These are phyloP conservation scores for Neotragus moschatus DNA, from an alignment of 2,113 vertebrate genomes.

Conservation along the genomic window DNA sequence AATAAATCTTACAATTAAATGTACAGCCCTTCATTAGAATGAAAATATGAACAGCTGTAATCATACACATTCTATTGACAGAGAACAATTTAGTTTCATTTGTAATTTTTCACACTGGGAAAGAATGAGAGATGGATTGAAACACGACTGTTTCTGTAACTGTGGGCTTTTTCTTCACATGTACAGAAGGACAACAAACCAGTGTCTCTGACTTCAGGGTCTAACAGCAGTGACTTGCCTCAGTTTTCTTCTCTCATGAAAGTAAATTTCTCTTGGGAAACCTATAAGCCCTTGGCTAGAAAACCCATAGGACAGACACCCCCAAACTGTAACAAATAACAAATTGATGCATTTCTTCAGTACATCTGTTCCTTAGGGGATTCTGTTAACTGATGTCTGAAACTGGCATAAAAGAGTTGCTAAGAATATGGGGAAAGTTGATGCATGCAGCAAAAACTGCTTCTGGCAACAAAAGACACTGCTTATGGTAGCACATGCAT, in stretches of 20 bases:
- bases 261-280: slow-evolving; percentile 79
- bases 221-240: slow-evolving; percentile 72
- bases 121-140: slow-evolving; percentile 73
- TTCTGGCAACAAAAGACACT: slow-evolving; percentile 24
- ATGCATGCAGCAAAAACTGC: slow-evolving; percentile 60
- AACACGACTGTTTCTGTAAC: slow-evolving; percentile 59
- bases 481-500: background rate
- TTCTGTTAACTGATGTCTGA: slow-evolving; percentile 70
- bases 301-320: slow-evolving; percentile 78
- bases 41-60: slow-evolving; percentile 86
- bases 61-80: slow-evolving; percentile 79
- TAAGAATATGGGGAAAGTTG: slow-evolving; percentile 64
- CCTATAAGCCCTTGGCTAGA: slow-evolving; percentile 75
- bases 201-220: slow-evolving; percentile 71
- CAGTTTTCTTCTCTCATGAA: slow-evolving; percentile 78
- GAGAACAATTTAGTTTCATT: slow-evolving; percentile 79
- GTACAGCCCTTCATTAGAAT: slow-evolving; percentile 82
- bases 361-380: slow-evolving; percentile 76
- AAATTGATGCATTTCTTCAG: slow-evolving; percentile 67
- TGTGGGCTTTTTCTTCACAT: slow-evolving; percentile 67
- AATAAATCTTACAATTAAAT: slow-evolving; percentile 85
- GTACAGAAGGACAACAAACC: slow-evolving; percentile 71
- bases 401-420: slow-evolving; percentile 54
- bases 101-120: slow-evolving; percentile 80
- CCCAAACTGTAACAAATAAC: slow-evolving; percentile 76